Evolutionary conservation across 2,888 invertebrate species (phyloP).

Genomic region (Caenorhabditis panamensis): DNA sequence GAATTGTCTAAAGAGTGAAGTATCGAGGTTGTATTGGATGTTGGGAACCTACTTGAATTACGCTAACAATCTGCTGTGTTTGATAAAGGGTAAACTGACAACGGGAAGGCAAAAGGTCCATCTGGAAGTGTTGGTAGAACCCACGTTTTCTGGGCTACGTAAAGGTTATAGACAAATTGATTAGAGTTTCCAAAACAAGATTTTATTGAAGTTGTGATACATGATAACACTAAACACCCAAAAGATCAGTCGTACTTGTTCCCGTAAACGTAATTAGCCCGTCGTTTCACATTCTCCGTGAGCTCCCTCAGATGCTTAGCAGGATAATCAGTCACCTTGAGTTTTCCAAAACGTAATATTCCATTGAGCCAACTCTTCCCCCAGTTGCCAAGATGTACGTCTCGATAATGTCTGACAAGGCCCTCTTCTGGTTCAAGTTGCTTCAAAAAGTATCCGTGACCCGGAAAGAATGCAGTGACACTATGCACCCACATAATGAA

Average conservation of each 20-base stretch:
- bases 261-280: constrained; percentile 14
- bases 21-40: no score
- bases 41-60: no score
- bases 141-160: no score
- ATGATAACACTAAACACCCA: no score
- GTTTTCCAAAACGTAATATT: constrained; percentile 12
- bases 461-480: constrained; percentile 14
- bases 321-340: constrained; percentile 31
- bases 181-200: no score
- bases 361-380: constrained; percentile 15
- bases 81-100: no score
- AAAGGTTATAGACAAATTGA: no score
- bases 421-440: constrained; percentile 25
- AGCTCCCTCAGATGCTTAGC: background rate
- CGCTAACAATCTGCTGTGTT: no score
- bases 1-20: no score
- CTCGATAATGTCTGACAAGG: constrained; percentile 39
- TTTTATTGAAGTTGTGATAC: no score
- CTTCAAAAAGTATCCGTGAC: background rate
- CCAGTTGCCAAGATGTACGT: constrained; percentile 28
- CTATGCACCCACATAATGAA: constrained; percentile 37
- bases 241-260: constrained; percentile 16
- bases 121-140: no score
- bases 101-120: no score
- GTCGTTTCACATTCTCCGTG: constrained; percentile 29